These are phyloP conservation scores for Corydoras maculifer DNA, from an alignment of 2,113 vertebrate genomes.

Conservation along the genomic window DNA sequence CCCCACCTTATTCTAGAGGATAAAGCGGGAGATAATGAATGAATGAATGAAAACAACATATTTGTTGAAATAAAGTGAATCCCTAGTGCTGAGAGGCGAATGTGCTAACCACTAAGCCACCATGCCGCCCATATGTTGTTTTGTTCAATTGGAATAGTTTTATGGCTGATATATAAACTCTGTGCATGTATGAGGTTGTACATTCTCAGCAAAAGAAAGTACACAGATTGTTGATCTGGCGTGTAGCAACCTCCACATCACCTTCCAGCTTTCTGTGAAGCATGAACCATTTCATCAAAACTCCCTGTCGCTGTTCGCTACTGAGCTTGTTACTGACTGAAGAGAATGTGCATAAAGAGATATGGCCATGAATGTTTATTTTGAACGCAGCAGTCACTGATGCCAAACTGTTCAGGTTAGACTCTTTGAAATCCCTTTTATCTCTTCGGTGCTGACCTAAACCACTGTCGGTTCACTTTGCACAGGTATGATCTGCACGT, in stretches of 20 bases:
- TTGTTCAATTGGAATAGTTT: background rate
- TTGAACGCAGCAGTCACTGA: constrained; percentile 45
- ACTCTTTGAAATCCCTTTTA: constrained; percentile 51
- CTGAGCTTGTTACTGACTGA: constrained; percentile 32
- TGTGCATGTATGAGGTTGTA: background rate
- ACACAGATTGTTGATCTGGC: constrained; percentile 1
- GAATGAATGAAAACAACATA: too few relatives aligned
- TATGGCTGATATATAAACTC: background rate
- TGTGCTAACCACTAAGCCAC: too few relatives aligned
- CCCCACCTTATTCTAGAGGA: too few relatives aligned
- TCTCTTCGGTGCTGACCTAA: constrained; percentile 34
- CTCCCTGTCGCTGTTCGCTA: constrained; percentile 20
- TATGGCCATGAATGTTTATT: constrained; percentile 47
- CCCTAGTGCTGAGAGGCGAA: too few relatives aligned
- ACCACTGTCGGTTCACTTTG: constrained; percentile 37
- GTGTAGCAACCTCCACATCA: constrained; percentile 27
- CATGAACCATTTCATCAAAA: constrained; percentile 22
- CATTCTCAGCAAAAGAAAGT: constrained; percentile 1
- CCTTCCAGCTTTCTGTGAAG: constrained; percentile 5
- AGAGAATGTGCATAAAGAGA: constrained; percentile 34
- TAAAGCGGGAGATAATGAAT: too few relatives aligned
- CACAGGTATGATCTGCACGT: constrained; percentile 51
- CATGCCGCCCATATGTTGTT: too few relatives aligned
- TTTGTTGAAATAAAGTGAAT: too few relatives aligned
- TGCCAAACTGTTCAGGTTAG: constrained; percentile 53